Base-by-base conservation (phyloP, 2,797 vertebrate species). In the Danio tinwini region DNA sequence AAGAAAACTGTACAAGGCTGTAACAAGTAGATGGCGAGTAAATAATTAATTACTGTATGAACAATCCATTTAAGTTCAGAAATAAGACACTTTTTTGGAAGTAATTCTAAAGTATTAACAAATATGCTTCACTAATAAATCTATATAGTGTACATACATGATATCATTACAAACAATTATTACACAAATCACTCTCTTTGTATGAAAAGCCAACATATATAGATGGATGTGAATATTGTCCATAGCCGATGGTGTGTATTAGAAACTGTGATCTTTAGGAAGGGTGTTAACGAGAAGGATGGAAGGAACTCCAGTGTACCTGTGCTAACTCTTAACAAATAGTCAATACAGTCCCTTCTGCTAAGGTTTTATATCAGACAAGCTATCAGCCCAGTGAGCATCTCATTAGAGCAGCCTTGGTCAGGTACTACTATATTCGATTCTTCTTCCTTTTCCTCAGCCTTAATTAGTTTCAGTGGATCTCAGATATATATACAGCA, bases 391-490 rank as follows among this genome's bases (percentile, higher is more conserved):
- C 42, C 42, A 77, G 53, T 49, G n/a, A 76, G 21, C 7, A 13
- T n/a, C 68, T 77, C 68, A 82, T 71, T 56, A 49, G 59, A 74
- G 49, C 45, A 62, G 47, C 76, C 56, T 42, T 47, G 70, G 53
- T 49, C 67, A 69, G 47, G 50, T 17, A 56, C 49, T 37, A 56
- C 40, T 42, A 55, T 39, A 19, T 64, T 50, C 39, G 5, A 73
- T 69, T 79, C 45, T 52, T 72, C 14, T 52, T 64, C 71, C 55
- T 61, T 72, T 39, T 74, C 37, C 47, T 74, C 56, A 37, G 40
- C 78, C 72, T 55, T 71, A 80, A 80, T 83, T 83, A 82, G 79
- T 62, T 82, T 77, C 52, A 78, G 44, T 79, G 44, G 61, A 70
- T 74, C 55, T 62, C 42, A 45, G 11, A 74, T 62, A 59, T 44